Conservation (phyloP, 2,888 invertebrate species). For the Notodonta dromedarius region DNA sequence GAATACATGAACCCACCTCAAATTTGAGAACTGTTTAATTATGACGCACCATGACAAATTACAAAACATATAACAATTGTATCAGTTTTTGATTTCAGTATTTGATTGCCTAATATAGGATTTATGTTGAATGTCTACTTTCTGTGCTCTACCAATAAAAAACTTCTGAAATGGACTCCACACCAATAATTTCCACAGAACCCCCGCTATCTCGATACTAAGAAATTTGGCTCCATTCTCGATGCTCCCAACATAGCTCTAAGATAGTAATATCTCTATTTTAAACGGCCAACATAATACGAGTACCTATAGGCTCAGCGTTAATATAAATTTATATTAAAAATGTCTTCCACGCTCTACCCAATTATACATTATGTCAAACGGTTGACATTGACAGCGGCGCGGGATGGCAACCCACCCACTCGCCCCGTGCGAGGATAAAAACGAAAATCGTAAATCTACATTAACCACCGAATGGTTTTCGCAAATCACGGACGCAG, state of each 20-base stretch:
- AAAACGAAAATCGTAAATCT: constrained; percentile 27
- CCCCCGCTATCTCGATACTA: background rate
- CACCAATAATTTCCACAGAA: too few species aligned
- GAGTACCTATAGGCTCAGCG: background rate
- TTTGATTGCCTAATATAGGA: too few species aligned
- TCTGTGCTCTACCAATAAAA: too few species aligned
- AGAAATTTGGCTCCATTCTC: background rate
- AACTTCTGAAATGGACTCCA: too few species aligned
- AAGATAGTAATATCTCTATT: background rate
- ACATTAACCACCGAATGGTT: constrained; percentile 12
- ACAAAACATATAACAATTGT: too few species aligned
- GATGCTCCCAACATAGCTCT: background rate
- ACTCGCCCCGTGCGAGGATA: background rate
- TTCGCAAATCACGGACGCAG: constrained; percentile 4
- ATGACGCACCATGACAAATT: too few species aligned
- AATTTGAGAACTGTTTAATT: too few species aligned
- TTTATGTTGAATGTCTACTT: too few species aligned
- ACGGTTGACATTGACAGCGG: constrained; percentile 22
- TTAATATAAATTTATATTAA: background rate
- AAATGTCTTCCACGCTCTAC: constrained; percentile 7
- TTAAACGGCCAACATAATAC: background rate
- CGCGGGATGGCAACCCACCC: constrained; percentile 3
- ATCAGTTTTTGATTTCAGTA: too few species aligned
- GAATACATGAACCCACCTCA: too few species aligned
- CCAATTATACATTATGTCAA: constrained; percentile 32